Evolutionary conservation across 2,113 vertebrate genomes (phyloP).

Genomic region (Dolichallabes microphthalmus): DNA sequence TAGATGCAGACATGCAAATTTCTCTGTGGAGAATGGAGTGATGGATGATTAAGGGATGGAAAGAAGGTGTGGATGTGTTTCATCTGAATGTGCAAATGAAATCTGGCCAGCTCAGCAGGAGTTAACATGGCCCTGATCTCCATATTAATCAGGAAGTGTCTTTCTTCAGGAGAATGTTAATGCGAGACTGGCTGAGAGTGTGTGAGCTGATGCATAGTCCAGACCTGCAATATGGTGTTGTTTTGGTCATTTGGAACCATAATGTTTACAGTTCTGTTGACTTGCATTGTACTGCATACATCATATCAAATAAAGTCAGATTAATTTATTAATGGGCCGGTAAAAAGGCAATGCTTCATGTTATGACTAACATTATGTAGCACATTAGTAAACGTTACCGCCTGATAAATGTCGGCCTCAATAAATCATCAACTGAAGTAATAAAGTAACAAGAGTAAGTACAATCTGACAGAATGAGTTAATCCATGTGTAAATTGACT

Average conservation of each 20-base stretch:
- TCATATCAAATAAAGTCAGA: not conserved
- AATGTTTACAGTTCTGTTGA: not conserved
- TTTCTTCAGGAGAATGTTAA: slow-evolving; percentile 18
- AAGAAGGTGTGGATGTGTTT: slow-evolving; percentile 19
- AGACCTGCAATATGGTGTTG: not conserved
- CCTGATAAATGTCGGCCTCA: not conserved
- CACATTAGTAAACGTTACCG: not conserved
- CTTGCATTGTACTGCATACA: not conserved
- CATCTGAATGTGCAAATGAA: slow-evolving; percentile 40
- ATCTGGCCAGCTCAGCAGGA: slow-evolving; percentile 29
- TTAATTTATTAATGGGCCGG: not conserved
- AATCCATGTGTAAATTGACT: not conserved
- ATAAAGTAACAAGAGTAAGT: not conserved
- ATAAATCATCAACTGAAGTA: not conserved
- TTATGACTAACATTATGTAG: not conserved
- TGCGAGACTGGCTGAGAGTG: not conserved
- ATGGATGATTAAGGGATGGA: slow-evolving; percentile 18
- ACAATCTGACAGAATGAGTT: not conserved
- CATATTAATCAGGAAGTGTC: slow-evolving; percentile 33
- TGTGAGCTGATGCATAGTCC: not conserved
- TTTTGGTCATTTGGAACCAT: not conserved
- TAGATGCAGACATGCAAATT: not conserved
- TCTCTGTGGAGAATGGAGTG: slow-evolving; percentile 7
- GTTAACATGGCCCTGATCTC: slow-evolving; percentile 35
- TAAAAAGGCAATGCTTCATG: not conserved